A percentile compares a stretch with the other conserved stretches of the same genome.
These are phyloP conservation scores for Bungarus multicinctus DNA, from an alignment of 2,113 vertebrate species.

Conservation along the genomic window DNA sequence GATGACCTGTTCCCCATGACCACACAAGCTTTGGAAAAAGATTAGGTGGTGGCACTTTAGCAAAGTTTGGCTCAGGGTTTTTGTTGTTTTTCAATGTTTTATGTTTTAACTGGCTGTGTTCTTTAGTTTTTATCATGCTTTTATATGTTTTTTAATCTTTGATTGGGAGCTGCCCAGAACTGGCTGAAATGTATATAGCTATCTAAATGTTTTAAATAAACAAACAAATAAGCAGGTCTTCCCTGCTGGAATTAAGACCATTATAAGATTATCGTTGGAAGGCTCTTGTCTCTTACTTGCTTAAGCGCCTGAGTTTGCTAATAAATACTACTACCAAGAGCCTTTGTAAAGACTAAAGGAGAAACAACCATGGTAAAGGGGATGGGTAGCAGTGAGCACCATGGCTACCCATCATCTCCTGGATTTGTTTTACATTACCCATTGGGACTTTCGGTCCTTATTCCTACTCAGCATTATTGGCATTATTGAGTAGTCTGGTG, in stretches of 20 bases:
- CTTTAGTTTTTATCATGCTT: neutral
- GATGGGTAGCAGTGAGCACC: neutral
- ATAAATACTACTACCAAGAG: neutral
- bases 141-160: neutral
- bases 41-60: neutral
- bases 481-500: neutral
- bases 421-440: neutral
- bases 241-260: neutral
- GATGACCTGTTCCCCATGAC: too few relatives aligned
- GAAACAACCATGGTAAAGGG: neutral
- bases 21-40: neutral
- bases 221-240: neutral
- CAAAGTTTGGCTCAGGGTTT: neutral
- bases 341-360: neutral
- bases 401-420: too few relatives aligned
- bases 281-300: neutral
- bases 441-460: neutral
- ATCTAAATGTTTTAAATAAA: neutral
- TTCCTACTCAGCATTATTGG: neutral
- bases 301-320: neutral
- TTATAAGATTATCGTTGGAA: neutral
- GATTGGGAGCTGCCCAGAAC: neutral
- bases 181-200: neutral
- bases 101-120: neutral
- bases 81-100: neutral